Evolutionary conservation across 2,888 invertebrate genomes (phyloP), one percentile per base, ranked within the genome.

Genomic region (Aradus depressus): DNA sequence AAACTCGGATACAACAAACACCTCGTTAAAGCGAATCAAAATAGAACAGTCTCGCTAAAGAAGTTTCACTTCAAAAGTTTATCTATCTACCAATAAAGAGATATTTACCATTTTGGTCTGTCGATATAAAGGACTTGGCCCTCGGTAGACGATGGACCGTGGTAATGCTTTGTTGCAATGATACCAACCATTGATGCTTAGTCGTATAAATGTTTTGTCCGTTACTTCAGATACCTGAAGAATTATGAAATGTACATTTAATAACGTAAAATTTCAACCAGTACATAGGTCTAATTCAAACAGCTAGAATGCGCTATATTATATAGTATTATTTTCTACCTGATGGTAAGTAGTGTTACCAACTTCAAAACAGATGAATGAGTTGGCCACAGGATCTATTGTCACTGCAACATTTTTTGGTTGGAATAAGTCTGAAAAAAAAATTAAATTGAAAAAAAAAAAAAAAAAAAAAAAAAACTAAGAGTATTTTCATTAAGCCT

Each of bases 151-250:
- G n/a, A n/a, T n/a, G n/a, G n/a, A n/a, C n/a, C n/a, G n/a, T 8
- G 38, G 22, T 1, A 49, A 19, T 18, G 44, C 32, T 23, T 50
- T 42, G 26, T 57, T 48, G 45, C 86, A 85, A 68, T 93, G 90
- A 70, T 93, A 95, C 96, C 96, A 96, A 14, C 96, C 96, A 68
- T 92, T 92, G 60, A 96, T 83, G 37, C 90, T 85, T 62, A 90
- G 71, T 41, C 96, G 77, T 41, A 80, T 80, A 64, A 84, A 52
- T 22, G 32, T 80, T 62, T 82, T 80, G 61, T 79, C 71, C 1
- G 79, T 76, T 14, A 93, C 81, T 72, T 96, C 95, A 37, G 81
- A 77, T 25, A 93, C 92, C 81, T 84, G 63, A 50, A 61, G 62
- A 53, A 38, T 6, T 32, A 8, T 44, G n/a, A n/a, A n/a, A n/a